These are phyloP conservation scores for Drosophila vallismaia DNA, from an alignment of 2,888 invertebrate species.

Conservation along the genomic window DNA sequence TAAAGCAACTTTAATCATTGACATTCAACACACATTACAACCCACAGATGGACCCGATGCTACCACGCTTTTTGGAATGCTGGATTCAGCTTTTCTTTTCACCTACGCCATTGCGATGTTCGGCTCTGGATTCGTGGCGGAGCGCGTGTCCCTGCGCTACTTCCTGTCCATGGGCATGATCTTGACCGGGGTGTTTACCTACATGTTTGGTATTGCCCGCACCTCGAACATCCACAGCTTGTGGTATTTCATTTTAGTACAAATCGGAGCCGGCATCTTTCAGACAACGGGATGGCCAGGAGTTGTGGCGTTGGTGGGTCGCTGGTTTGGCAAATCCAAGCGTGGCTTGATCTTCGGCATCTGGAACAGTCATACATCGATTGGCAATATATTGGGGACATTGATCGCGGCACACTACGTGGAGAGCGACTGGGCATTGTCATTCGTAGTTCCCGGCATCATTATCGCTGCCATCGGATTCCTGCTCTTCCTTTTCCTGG, in stretches of 20 bases:
- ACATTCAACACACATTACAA: neutral
- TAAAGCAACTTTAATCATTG: neutral
- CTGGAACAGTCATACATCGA: slow-evolving; percentile 98
- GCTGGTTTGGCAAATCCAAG: slow-evolving; percentile 97
- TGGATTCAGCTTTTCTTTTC: slow-evolving; percentile 96
- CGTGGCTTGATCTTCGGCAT: slow-evolving; percentile 96
- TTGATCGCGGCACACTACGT: slow-evolving; percentile 95
- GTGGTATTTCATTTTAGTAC: slow-evolving; percentile 92
- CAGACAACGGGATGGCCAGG: slow-evolving; percentile 98
- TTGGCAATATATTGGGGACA: slow-evolving; percentile 96
- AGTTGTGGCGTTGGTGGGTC: slow-evolving; percentile 95
- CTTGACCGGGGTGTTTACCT: slow-evolving; percentile 92
- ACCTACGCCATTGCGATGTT: slow-evolving; percentile 98
- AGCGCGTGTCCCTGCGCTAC: slow-evolving; percentile 94
- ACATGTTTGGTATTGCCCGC: slow-evolving; percentile 94
- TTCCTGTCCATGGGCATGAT: slow-evolving; percentile 97
- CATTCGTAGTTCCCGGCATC: slow-evolving; percentile 95
- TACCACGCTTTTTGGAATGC: slow-evolving; percentile 90
- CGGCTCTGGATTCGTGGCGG: slow-evolving; percentile 94
- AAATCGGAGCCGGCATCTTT: slow-evolving; percentile 93
- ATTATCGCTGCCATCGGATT: slow-evolving; percentile 90
- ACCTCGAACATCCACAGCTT: slow-evolving; percentile 92
- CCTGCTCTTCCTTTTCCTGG: slow-evolving; percentile 92
- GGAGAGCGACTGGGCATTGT: slow-evolving; percentile 94
- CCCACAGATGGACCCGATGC: slow-evolving; percentile 88